Evolutionary conservation across 2,888 invertebrate genomes (phyloP), one percentile per base, ranked within the genome.

Genomic region (Synergus japonicus): DNA sequence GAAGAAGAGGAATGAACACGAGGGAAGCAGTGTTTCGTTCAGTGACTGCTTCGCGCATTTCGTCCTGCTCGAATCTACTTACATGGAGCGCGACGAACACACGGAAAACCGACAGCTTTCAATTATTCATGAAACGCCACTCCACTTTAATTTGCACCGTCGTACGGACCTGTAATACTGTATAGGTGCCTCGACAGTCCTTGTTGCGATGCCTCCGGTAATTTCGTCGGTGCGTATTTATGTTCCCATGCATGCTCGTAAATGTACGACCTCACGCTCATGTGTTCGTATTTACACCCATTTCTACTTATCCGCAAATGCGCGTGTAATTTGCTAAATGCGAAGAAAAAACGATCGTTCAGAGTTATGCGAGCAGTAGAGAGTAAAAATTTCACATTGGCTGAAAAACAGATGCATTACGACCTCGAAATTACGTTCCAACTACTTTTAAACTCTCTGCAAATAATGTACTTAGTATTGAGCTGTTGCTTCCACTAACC

Each of bases 81-180:
- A 73, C 69, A 54, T 73, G 49, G 73, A n/a, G 73, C 29, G 73
- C 73, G 73, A 73, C 73, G 73, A 73, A 73, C 73, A 73, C 73
- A 73, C 37, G 73, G 67, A 79, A 79, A 76, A 76, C 76, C 67
- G 67, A 77, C 66, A 66, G 49, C 77, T 76, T 79, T 79, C 79
- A 79, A 88, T 88, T 87, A 87, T 88, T 88, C 87, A 87, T 87
- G 87, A 88, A 87, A 87, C 86, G 85, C 83, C 87, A 84, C 87
- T 86, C 85, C 81, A 85, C 87, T 87, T 88, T 87, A 85, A 88
- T 88, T 87, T 85, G 83, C 54, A 63, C 76, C 79, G 58, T 79
- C 46, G 76, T 63, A 41, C 46, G 58, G 76, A 60, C 54, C 66
- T 60, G 44, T 46, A 63, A 63, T 77, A 43, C 13, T 41, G 65